Conservation (phyloP, 2,888 invertebrate genomes). For the Liodrosophila aerea region DNA sequence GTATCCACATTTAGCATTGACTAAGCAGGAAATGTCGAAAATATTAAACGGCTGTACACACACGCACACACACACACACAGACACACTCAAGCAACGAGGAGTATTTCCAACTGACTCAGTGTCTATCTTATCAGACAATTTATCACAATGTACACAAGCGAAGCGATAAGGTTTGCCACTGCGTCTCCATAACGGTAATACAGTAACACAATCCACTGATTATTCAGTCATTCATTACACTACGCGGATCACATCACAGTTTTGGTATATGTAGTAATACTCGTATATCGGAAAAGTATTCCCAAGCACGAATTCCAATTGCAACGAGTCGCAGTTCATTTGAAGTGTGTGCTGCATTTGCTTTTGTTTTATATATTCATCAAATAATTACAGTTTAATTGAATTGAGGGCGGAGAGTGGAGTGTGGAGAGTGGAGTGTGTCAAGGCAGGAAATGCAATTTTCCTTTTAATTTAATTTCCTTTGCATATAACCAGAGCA, state of each 20-base stretch:
- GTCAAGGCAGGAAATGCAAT: constrained; percentile 53
- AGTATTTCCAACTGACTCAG: background rate
- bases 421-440: background rate
- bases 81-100: too few relatives aligned
- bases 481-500: constrained; percentile 32
- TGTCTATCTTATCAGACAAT: constrained; percentile 5
- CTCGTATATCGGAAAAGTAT: constrained; percentile 1
- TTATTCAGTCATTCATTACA: too few relatives aligned
- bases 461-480: constrained; percentile 62
- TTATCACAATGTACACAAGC: too few relatives aligned
- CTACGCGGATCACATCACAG: too few relatives aligned
- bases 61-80: too few relatives aligned
- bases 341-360: constrained; percentile 11
- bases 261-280: too few relatives aligned
- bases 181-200: too few relatives aligned
- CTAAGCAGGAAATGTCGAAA: constrained; percentile 16
- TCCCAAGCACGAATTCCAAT: background rate
- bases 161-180: background rate
- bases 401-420: constrained; percentile 1
- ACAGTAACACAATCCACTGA: too few relatives aligned
- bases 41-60: background rate
- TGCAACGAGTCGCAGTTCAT: constrained; percentile 14
- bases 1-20: background rate
- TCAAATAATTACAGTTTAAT: constrained; percentile 25
- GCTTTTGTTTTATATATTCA: too few relatives aligned